Conservation (phyloP, 2,888 invertebrate species). For the Belgica antarctica region DNA sequence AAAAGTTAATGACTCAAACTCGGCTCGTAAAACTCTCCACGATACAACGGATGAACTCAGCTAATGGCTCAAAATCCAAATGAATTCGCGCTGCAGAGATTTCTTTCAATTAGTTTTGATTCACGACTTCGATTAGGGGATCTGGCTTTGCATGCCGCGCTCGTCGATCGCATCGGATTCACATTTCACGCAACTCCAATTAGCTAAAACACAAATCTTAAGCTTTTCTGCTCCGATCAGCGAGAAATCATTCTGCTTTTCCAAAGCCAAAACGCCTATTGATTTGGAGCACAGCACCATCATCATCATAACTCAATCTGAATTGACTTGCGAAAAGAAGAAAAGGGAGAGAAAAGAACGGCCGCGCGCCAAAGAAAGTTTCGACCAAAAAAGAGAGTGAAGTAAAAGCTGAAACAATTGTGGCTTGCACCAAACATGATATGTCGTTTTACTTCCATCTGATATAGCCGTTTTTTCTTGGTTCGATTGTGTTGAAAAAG, state of each 20-base stretch:
- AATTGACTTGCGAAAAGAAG: neutral
- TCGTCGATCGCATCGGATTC: neutral
- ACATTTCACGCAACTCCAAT: neutral
- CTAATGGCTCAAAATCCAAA: neutral
- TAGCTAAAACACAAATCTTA: constrained; percentile 2
- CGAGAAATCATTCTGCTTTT: neutral
- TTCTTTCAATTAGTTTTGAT: neutral
- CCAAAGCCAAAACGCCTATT: neutral
- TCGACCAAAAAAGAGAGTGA: neutral
- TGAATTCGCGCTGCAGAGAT: neutral
- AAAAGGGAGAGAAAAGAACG: neutral
- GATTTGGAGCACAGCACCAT: neutral
- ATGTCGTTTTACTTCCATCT: too few species aligned
- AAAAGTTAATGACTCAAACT: too few species aligned
- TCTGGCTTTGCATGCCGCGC: neutral
- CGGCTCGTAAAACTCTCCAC: too few species aligned
- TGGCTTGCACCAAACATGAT: neutral
- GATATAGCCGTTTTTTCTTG: neutral
- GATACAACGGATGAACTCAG: too few species aligned
- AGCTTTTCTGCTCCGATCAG: too few species aligned
- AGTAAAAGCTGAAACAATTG: neutral
- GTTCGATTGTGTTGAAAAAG: neutral
- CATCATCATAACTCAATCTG: constrained; percentile 4
- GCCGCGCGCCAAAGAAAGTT: neutral
- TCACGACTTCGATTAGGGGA: neutral